Base-by-base conservation (phyloP, 2,113 vertebrate species). In the Sitta europaea region DNA sequence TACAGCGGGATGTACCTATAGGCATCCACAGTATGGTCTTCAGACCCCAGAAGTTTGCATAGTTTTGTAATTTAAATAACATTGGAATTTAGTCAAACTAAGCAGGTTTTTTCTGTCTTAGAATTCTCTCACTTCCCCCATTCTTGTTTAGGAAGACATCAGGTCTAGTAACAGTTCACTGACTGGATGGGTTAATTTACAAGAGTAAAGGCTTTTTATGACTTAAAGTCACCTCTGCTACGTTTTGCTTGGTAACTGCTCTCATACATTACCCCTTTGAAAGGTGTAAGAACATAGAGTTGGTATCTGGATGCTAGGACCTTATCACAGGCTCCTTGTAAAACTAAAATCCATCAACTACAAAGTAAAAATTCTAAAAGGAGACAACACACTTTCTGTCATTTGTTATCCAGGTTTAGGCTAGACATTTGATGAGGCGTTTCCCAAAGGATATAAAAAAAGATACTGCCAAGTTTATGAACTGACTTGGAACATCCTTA, bases 351-450 rank as follows among this genome's bases (percentile, higher is more conserved):
- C 68, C 57, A 29, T 45, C 81, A 77, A 22, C 57, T 74, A 81
- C 0, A 0, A 88, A 40, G 23, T 38, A 50, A 84, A 79, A 92
- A 42, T 29, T 54, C 28, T 25, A 74, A 90, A 84, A 88, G 21
- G 78, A 23, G n/a, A 78, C 38, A 77, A 78, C 88, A 51, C 12
- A 40, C 10, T 62, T 10, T 51, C 24, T 92, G 50, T 50, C 80
- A 86, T 86, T 92, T 86, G n/a, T 82, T 92, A 81, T 55, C 81
- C 40, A 92, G 48, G 85, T 93, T 94, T 92, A 93, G 47, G 25
- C 74, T 75, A 94, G 66, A 55, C 28, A 27, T 86, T 65, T 78
- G 38, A 79, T 38, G 90, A 36, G 14, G 18, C 8, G 42, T 73
- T 91, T 83, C 63, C 31, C 31, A 62, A 35, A 20, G 38, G 28